Evolutionary conservation across 2,797 vertebrate genomes (phyloP), one percentile per base, ranked within the genome.

Genomic region (Iguana delicatissima): DNA sequence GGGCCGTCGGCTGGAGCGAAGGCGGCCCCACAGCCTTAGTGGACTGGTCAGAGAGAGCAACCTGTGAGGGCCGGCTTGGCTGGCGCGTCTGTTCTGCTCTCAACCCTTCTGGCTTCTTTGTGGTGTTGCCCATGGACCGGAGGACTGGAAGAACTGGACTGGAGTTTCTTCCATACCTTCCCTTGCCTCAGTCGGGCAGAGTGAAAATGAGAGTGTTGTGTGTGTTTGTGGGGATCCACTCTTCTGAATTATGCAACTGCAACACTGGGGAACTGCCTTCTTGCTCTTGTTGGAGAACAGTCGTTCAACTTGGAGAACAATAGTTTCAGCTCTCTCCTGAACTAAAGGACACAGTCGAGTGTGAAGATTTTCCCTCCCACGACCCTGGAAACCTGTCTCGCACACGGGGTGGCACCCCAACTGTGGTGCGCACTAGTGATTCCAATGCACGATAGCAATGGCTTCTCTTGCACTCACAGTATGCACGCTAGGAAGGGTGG

Each of bases 11-110:
- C 93, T 97, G 80, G 97, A 97, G 84, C 97, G 96, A 18, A 83
- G 97, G n/a, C 97, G 97, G 0, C 96, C 97, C 0, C 98, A 98
- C 8, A 98, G 98, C 90, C 98, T 99, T 5, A 98, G 97, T 5
- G 98, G 98, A 32, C 95, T 98, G 87, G 98, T 97, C 95, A 97
- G 97, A 69, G 99, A 99, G 96, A 99, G 98, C 0, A 96, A 95
- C 2, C 98, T 99, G 90, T 99, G 97, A 98, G 18, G 5, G 26
- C 13, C 22, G 0, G n/a, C 2, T 0, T 13, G 26, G 57, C 3
- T 0, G 50, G 7, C 7, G 0, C 16, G 1, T 0, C 3, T 38
- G 12, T 84, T 14, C 85, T 12, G 6, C 46, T 52, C 57, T 10
- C 20, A 6, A 2, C 46, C 32, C 24, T 32, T 29, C 3, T 0